Base-by-base conservation (phyloP, 2,888 invertebrate genomes). In the Leucania comma region DNA sequence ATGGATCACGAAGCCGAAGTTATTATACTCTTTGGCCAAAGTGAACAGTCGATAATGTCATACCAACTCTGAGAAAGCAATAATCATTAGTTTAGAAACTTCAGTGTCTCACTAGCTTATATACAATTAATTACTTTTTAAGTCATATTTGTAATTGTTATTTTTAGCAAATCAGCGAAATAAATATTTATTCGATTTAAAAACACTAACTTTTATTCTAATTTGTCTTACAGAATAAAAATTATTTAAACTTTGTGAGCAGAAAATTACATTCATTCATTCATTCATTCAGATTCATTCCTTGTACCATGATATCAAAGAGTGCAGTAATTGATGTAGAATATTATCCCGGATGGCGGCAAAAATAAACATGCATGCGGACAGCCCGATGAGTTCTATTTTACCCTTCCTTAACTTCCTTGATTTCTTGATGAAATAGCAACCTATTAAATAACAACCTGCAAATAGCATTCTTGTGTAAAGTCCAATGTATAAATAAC, bases 11-110 rank as follows among this genome's bases (percentile, higher is more conserved):
- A 22, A 32, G 17, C n/a, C n/a, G n/a, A n/a, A n/a, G n/a, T n/a
- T n/a, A n/a, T n/a, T n/a, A n/a, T n/a, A n/a, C n/a, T n/a, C n/a
- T n/a, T n/a, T n/a, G 24, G 5, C 20, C 61, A 32, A n/a, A 35
- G 10, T 22, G 26, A 61, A 70, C 71, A 72, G 62, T 70, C 70
- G 70, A 72, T 70, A 72, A 26, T 63, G 26, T 71, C 42, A 72
- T 22, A 20, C 22, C 12, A 53, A 53, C 26, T 38, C 14, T 38
- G 38, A 42, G 20, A 42, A 42, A 42, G 17, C 17, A 29, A 3
- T 38, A 35, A 35, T 17, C 14, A 42, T 42, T 17, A 42, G 42
- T 42, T 17, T 1, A 42, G 42, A 42, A 6, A 42, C 5, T 17
- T 42, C 17, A 42, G 4, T 42, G 20, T 53, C 51, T 14, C 1